Base-by-base conservation (phyloP, 2,888 invertebrate species). In the Hyposoter didymator region DNA sequence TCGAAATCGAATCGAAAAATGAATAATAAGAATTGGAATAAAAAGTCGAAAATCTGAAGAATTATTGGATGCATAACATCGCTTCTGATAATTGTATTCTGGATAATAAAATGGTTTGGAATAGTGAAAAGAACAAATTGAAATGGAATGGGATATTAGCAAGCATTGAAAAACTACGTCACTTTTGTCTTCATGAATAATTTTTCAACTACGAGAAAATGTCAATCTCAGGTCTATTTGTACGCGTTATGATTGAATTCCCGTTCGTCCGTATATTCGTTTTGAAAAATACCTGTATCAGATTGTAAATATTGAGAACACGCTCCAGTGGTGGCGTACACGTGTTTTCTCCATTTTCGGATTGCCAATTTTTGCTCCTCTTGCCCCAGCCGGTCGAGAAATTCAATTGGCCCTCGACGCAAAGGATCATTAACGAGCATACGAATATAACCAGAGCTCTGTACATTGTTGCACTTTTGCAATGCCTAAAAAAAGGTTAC, bases 331-430 rank as follows among this genome's bases (percentile, higher is more conserved):
- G 73, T 14, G 90, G 90, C 0, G 84, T 22, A 70, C 90, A 89
- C 66, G 82, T 64, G 67, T 76, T 88, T 8, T 74, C 87, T 49
- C 82, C 87, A 17, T 84, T 70, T 52, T 66, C 82, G 28, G 78
- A 43, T 52, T 84, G 87, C 32, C 87, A 62, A 82, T 87, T 87
- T 62, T 87, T 88, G 73, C 88, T 91, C 28, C 93, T 88, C 66
- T 93, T 93, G 19, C 93, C 92, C 93, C 93, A 93, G 5, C 92
- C 93, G 28, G 92, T 92, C 1, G 93, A 93, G 75, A 91, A 93
- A 69, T 91, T 93, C 47, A 93, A 82, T 74, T 93, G 93, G 45
- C 89, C 91, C 55, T 91, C 90, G 5, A 78, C 80, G 22, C 78
- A 81, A 22, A 86, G 43, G 8, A 78, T 80, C 49, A 88, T 64